Conservation (phyloP, 2,797 vertebrate genomes). For the Acanthurus leucopareius region DNA sequence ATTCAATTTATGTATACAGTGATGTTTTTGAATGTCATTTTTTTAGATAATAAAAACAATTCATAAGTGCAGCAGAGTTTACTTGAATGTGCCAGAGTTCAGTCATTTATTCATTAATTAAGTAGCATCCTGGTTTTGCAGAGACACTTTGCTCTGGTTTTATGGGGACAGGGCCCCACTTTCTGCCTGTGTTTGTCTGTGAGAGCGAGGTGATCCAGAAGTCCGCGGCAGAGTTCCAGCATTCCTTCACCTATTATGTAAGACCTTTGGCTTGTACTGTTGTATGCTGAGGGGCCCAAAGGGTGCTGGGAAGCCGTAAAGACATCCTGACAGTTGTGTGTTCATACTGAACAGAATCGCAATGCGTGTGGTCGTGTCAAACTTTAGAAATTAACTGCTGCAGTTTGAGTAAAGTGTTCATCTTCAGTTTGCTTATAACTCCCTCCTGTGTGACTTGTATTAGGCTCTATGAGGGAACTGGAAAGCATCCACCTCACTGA, state of each 20-base stretch:
- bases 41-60: conserved; percentile 59
- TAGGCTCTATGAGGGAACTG: no score
- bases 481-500: no score
- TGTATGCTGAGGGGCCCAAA: conserved; percentile 26
- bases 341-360: neutral
- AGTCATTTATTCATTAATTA: neutral
- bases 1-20: conserved; percentile 11
- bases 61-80: neutral
- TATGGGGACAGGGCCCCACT: conserved; percentile 37
- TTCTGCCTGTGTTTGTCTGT: conserved; percentile 14
- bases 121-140: neutral
- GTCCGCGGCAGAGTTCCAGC: conserved; percentile 67
- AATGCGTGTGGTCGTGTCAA: neutral
- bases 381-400: neutral
- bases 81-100: neutral
- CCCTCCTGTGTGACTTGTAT: no score
- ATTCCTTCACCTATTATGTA: conserved; percentile 80
- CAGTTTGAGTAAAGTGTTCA: neutral
- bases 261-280: conserved; percentile 49
- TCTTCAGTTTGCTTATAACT: neutral
- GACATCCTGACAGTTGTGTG: neutral
- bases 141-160: conserved; percentile 24
- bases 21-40: conserved; percentile 6
- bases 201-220: conserved; percentile 62
- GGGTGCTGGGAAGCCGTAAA: conserved; percentile 3